Evolutionary conservation across 2,888 invertebrate species (phyloP).

Genomic region (Dione juno): DNA sequence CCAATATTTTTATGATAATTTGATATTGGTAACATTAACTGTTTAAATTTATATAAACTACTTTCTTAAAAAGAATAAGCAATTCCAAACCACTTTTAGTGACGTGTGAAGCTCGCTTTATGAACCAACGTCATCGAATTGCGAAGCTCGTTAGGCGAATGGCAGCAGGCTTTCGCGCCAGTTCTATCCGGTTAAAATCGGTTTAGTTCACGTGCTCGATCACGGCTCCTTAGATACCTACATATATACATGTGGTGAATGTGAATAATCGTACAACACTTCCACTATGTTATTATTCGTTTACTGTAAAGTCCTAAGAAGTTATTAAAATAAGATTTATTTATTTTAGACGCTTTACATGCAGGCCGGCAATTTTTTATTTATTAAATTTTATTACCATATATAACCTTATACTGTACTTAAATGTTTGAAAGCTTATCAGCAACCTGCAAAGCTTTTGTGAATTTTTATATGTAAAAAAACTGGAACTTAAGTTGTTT

Average conservation of each 20-base stretch:
- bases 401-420: too few relatives aligned
- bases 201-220: slow-evolving; percentile 40
- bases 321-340: neutral
- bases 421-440: too few relatives aligned
- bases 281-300: neutral
- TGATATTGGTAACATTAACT: too few relatives aligned
- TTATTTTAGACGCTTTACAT: too few relatives aligned
- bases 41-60: too few relatives aligned
- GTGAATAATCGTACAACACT: slow-evolving; percentile 3
- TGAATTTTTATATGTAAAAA: too few relatives aligned
- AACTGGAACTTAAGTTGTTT: too few relatives aligned
- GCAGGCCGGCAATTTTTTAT: too few relatives aligned
- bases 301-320: neutral
- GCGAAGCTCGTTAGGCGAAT: slow-evolving; percentile 31
- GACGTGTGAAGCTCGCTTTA: slow-evolving; percentile 23
- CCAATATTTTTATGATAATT: neutral
- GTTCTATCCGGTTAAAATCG: slow-evolving; percentile 51
- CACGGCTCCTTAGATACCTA: slow-evolving; percentile 12
- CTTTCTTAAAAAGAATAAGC: slow-evolving; percentile 1
- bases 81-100: neutral
- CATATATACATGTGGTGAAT: slow-evolving; percentile 12
- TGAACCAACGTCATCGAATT: slow-evolving; percentile 11
- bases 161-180: slow-evolving; percentile 53
- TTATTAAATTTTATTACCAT: too few relatives aligned
- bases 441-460: too few relatives aligned